Percentiles rank a stretch among this genome's conserved stretches.
Evolutionary conservation across 1,140 invertebrate species (phyloP).

Genomic region (Paracyclopina nana): DNA sequence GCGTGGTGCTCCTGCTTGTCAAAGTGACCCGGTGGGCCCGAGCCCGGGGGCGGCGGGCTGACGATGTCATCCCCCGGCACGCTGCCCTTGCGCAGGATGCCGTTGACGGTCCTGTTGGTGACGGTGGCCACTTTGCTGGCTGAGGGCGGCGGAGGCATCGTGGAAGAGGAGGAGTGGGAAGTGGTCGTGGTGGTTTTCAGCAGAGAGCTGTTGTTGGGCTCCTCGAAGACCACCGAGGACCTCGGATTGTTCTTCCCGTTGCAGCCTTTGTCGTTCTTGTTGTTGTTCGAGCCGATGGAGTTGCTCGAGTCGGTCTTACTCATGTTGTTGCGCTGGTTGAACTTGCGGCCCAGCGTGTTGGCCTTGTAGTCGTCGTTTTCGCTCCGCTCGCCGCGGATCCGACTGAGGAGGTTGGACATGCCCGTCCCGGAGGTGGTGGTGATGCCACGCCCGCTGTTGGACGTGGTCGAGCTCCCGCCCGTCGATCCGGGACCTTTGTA

Average conservation of each 20-base stretch:
- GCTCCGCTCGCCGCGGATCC: neutral
- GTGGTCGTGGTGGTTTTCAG: too few species aligned
- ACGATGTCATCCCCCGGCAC: constrained; percentile 9
- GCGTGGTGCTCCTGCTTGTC: neutral
- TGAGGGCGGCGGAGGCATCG: neutral
- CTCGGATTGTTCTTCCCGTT: constrained; percentile 6
- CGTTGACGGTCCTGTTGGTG: constrained; percentile 15
- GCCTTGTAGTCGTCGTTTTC: neutral
- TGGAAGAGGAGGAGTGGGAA: neutral
- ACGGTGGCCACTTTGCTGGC: neutral
- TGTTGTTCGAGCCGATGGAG: constrained; percentile 13
- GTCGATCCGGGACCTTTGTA: constrained; percentile 5
- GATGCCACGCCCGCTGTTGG: constrained; percentile 2
- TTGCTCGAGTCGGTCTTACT: constrained; percentile 10
- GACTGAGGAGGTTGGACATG: neutral
- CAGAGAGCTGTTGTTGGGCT: too few species aligned
- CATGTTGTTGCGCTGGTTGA: neutral
- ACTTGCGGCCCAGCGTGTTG: neutral
- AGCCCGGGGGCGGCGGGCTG: neutral
- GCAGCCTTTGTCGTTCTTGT: neutral
- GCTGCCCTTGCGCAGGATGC: constrained; percentile 13
- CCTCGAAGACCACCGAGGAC: constrained; percentile 14
- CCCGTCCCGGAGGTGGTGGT: constrained; percentile 3
- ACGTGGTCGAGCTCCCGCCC: constrained; percentile 3
- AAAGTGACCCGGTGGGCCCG: neutral